Percentiles rank a stretch among this genome's conserved stretches.
phyloP scores from a whole-genome alignment of 2,113 vertebrate species.

The Shinisaurus crocodilurus region DNA sequence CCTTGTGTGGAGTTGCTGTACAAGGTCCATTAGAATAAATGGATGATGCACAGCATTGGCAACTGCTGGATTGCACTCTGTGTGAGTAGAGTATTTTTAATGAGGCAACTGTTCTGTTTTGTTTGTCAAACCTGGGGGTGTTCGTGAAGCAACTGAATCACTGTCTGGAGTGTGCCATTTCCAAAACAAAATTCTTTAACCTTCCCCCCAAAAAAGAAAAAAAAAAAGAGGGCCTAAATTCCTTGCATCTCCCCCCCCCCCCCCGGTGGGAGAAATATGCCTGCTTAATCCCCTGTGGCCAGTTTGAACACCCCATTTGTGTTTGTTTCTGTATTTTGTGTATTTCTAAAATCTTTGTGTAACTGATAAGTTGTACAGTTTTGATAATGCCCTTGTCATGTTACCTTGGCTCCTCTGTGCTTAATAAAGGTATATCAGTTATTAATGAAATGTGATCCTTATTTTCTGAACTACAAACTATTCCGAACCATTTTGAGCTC shows the following conservation, averaged over 20 bases:
- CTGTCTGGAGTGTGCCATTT: conserved; percentile 60
- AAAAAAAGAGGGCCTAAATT: conserved; percentile 54
- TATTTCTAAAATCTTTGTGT: conserved; percentile 71
- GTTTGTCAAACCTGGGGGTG: conserved; percentile 68
- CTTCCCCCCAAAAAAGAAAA: conserved; percentile 49
- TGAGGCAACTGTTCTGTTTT: conserved; percentile 67
- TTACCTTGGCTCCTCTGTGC: conserved; percentile 78
- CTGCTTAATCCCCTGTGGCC: conserved; percentile 77
- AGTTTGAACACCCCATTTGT: conserved; percentile 76
- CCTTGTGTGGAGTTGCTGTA: not conserved
- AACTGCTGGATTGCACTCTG: not conserved
- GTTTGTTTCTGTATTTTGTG: conserved; percentile 59
- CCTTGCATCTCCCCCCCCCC: not conserved
- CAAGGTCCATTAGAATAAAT: not conserved
- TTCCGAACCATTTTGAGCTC: not conserved
- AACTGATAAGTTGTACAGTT: conserved; percentile 79
- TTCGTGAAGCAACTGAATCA: conserved; percentile 66
- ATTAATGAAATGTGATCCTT: conserved; percentile 55
- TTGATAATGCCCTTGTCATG: conserved; percentile 79
- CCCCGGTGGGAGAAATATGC: conserved; percentile 62
- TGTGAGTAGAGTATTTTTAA: conserved; percentile 66
- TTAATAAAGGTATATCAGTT: conserved; percentile 84
- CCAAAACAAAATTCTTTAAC: conserved; percentile 62
- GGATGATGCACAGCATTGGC: not conserved
- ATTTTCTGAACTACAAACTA: conserved; percentile 36